Base-by-base conservation (phyloP, 1,140 invertebrate genomes). In the Schlechtendalia chinensis region DNA sequence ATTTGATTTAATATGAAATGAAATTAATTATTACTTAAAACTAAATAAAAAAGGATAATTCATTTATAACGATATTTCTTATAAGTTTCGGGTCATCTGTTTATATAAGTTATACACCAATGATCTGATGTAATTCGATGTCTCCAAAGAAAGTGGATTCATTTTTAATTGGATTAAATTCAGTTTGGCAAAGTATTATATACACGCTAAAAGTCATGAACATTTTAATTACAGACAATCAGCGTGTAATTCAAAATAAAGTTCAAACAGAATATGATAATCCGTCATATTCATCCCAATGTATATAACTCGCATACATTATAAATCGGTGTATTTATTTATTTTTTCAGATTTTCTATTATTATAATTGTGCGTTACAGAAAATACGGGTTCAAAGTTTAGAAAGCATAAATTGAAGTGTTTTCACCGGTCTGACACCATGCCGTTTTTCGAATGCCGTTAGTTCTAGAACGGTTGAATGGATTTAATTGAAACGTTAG, bases 401-500 rank as follows among this genome's bases (percentile, higher is more conserved):
- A 45, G 65, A 24, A 69, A 1, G 65, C n/a, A 69, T 47, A 47
- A 47, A 47, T 69, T 1, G 32, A 69, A 2, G 39, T 5, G 14
- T 24, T 69, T 24, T 47, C 65, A 14, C 39, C 14, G 61, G 19
- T n/a, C 8, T 39, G 29, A n/a, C 11, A 27, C 19, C 29, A 32
- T 11, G 29, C 19, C 29, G 61, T 65, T 65, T 65, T 65, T 29
- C 8, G 32, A 69, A 45, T 22, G 19, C 39, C 63, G 32, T 69
- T 69, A 47, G 22, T 69, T 69, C 45, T 22, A 14, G n/a, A 47
- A 69, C n/a, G 65, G 65, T 69, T 47, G 12, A 69, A 69, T n/a
- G 65, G n/a, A 69, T 69, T 47, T 47, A 69, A 69, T 45, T 47
- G 65, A 69, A 69, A 69, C n/a, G 22, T 14, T 47, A 24, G n/a